phyloP scores from a whole-genome alignment of 2,888 invertebrate species.

The Atherix ibis region DNA sequence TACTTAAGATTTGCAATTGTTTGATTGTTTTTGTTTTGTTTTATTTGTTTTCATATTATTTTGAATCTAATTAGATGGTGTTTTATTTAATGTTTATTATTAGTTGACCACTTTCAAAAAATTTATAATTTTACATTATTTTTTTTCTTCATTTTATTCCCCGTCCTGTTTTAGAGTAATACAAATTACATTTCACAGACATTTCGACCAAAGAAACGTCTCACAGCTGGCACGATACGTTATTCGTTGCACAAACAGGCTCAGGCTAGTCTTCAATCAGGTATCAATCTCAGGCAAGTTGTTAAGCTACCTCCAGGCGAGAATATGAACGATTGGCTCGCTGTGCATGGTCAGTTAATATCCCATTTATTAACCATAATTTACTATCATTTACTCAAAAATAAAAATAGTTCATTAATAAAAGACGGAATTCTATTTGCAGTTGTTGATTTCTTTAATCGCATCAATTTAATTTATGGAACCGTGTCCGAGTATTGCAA shows the following conservation, averaged over 20 bases:
- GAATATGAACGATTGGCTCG: conserved; percentile 80
- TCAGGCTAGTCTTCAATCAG: conserved; percentile 77
- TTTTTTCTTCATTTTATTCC: not conserved
- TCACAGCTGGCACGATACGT: conserved; percentile 71
- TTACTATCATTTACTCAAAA: conserved; percentile 1
- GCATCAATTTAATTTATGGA: conserved; percentile 83
- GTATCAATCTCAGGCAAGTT: conserved; percentile 65
- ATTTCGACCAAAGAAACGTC: conserved; percentile 75
- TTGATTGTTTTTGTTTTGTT: no score
- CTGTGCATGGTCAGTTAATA: conserved; percentile 62
- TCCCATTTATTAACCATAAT: no score
- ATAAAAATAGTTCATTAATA: no score
- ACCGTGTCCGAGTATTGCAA: conserved; percentile 77
- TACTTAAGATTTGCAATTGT: no score
- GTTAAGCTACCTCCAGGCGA: conserved; percentile 72
- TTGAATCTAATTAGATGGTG: no score
- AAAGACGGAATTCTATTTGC: no score
- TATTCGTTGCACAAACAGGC: conserved; percentile 83
- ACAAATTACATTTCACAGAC: conserved; percentile 40
- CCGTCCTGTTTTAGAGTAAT: conserved; percentile 1
- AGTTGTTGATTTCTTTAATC: conserved; percentile 90
- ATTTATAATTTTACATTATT: not conserved
- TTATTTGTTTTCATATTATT: no score
- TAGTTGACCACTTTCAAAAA: no score
- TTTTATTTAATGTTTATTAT: no score